phyloP scores from a whole-genome alignment of 1,140 invertebrate species.

The Solen grandis region DNA sequence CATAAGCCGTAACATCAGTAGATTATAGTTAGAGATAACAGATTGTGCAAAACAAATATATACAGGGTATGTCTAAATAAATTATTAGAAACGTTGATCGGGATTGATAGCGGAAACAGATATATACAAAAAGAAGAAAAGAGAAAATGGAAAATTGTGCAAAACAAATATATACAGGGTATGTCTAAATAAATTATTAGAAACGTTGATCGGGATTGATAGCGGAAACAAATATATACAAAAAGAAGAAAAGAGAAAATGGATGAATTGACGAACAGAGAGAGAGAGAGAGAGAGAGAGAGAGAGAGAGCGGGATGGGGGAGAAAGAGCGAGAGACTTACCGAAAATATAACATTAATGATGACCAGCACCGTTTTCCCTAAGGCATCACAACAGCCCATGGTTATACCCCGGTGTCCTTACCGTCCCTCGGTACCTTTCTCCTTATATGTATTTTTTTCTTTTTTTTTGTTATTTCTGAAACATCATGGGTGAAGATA shows the following conservation, averaged over 20 bases:
- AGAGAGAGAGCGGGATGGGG: not conserved
- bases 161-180: no score
- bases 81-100: not conserved
- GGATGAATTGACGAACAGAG: not conserved
- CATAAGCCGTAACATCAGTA: no score
- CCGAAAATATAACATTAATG: not conserved
- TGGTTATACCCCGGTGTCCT: no score
- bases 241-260: not conserved
- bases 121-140: not conserved
- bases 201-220: not conserved
- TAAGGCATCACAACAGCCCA: not conserved
- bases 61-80: not conserved
- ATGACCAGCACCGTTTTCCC: not conserved
- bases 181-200: not conserved
- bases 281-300: not conserved
- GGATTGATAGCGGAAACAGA: not conserved
- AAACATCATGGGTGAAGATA: no score
- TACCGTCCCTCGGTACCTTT: no score
- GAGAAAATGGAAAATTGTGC: no score
- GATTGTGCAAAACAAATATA: no score
- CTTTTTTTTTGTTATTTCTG: no score
- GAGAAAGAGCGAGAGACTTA: not conserved
- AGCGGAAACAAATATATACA: not conserved
- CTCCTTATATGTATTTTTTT: no score
- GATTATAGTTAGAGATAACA: no score